Conservation (phyloP, 1,140 invertebrate species). For the Plodia interpunctella region DNA sequence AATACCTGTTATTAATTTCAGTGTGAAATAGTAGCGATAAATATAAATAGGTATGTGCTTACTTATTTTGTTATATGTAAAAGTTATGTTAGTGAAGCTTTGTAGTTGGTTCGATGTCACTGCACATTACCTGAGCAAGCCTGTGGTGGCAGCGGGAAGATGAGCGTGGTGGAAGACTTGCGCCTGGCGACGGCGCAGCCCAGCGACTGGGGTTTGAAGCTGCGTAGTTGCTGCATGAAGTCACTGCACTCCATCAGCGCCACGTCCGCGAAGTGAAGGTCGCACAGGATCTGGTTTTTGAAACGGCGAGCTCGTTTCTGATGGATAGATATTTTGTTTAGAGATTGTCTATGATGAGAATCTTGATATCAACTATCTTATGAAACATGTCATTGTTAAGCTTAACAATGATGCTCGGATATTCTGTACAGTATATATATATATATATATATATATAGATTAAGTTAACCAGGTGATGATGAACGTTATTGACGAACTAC, state of each 20-base stretch:
- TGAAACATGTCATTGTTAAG: no score
- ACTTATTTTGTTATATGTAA: no score
- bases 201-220: constrained; percentile 96
- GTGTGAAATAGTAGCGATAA: neutral
- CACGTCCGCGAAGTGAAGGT: constrained; percentile 94
- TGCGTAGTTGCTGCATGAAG: constrained; percentile 96
- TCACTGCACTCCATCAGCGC: constrained; percentile 96
- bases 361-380: no score
- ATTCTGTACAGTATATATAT: no score
- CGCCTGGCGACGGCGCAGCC: constrained; percentile 94
- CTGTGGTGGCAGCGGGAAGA: constrained; percentile 94
- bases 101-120: no score
- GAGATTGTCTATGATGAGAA: no score
- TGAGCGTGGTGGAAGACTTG: constrained; percentile 95
- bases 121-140: constrained; percentile 96
- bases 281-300: constrained; percentile 92
- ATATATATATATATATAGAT: no score
- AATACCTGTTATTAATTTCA: neutral
- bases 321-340: neutral
- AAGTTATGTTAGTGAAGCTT: no score
- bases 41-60: neutral
- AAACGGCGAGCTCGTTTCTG: constrained; percentile 79
- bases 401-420: no score
- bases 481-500: no score
- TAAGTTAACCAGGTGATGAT: no score